Percentiles rank a stretch among this genome's conserved stretches.
Conservation (phyloP, 2,113 vertebrate species). For the Trogon melanurus region DNA sequence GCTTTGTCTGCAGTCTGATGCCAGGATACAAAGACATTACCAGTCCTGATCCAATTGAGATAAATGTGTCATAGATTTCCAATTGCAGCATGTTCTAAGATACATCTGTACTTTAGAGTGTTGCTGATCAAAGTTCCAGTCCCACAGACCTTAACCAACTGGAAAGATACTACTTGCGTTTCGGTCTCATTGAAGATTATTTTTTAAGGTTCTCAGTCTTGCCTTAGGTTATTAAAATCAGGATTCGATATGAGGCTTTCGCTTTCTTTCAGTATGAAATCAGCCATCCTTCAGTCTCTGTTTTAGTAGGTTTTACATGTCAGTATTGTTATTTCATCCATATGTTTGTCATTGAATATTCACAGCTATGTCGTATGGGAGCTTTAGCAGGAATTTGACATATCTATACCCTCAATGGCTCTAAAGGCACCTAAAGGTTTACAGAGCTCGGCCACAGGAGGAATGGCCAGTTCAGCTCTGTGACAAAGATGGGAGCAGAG, state of each 20-base stretch:
- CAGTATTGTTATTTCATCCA: background rate
- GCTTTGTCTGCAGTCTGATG: background rate
- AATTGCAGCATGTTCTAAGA: background rate
- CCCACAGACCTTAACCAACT: background rate
- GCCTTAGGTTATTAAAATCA: background rate
- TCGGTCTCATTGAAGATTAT: background rate
- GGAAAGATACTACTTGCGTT: background rate
- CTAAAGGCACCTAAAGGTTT: background rate
- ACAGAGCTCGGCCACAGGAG: background rate
- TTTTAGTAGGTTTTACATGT: background rate
- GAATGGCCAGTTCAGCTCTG: background rate
- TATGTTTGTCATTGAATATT: fast-evolving
- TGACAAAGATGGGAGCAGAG: background rate
- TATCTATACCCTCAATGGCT: background rate
- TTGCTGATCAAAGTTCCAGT: background rate
- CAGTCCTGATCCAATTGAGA: background rate
- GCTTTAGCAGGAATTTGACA: background rate
- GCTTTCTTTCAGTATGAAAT: background rate
- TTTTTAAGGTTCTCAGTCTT: background rate
- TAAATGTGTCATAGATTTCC: background rate
- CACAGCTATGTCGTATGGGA: background rate
- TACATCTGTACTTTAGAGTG: background rate
- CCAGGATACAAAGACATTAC: background rate
- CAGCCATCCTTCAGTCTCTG: background rate
- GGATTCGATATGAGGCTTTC: background rate